These are phyloP conservation scores for Volucella inflata DNA, from an alignment of 2,888 invertebrate genomes.

Conservation along the genomic window DNA sequence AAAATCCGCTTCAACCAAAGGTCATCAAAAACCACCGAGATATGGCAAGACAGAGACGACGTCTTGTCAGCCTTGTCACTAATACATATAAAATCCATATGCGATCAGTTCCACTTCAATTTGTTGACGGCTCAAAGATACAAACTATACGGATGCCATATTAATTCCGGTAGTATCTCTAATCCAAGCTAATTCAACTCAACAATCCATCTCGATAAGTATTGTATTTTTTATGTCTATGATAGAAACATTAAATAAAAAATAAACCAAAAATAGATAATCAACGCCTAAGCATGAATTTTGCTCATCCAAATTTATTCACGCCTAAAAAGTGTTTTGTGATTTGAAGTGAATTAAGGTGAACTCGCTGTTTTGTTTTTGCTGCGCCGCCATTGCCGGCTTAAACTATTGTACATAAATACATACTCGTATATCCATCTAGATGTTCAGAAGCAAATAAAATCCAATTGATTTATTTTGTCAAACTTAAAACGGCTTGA, in stretches of 20 bases:
- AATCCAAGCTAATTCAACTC: conserved; percentile 2
- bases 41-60: too few species aligned
- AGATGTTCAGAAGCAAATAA: too few species aligned
- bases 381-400: too few species aligned
- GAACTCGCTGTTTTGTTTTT: neutral
- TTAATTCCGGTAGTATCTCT: conserved; percentile 12
- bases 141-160: neutral
- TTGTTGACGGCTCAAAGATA: conserved; percentile 1
- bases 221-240: conserved; percentile 12
- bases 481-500: conserved; percentile 41
- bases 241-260: conserved; percentile 17
- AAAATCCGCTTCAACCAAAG: too few species aligned
- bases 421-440: too few species aligned
- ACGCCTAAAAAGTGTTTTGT: neutral
- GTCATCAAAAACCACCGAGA: too few species aligned
- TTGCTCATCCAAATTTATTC: conserved; percentile 11
- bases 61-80: neutral
- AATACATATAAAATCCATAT: neutral
- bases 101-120: neutral
- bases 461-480: too few species aligned
- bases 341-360: neutral
- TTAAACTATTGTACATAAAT: too few species aligned
- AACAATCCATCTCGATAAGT: neutral
- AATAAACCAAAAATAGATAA: neutral
- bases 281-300: neutral